Percentiles rank a stretch among this genome's conserved stretches.
These are phyloP conservation scores for Ophion costatus DNA, from an alignment of 2,888 invertebrate genomes.

Conservation along the genomic window DNA sequence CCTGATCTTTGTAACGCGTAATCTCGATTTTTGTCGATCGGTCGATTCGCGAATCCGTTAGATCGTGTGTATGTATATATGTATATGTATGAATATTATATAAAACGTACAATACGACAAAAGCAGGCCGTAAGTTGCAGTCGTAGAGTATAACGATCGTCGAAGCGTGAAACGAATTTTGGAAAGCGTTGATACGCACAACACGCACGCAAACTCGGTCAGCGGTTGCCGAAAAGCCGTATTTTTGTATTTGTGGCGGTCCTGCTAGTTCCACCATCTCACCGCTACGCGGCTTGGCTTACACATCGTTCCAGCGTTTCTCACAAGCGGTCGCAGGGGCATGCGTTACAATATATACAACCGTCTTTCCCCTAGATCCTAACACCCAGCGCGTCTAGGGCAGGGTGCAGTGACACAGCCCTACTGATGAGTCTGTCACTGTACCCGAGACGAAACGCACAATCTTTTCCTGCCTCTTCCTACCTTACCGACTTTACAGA, in stretches of 20 bases:
- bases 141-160: conserved; percentile 23
- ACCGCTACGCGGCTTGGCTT: no score
- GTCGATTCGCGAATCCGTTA: conserved; percentile 35
- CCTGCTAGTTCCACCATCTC: no score
- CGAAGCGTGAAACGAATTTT: conserved; percentile 27
- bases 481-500: no score
- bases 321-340: no score
- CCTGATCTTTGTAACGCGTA: conserved; percentile 9
- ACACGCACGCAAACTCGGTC: conserved; percentile 1
- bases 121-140: conserved; percentile 33
- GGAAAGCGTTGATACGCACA: background rate
- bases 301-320: no score
- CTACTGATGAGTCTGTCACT: no score
- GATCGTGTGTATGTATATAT: conserved; percentile 35
- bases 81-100: conserved; percentile 17
- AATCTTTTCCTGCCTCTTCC: no score
- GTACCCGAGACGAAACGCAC: no score
- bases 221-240: conserved; percentile 18
- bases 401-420: no score
- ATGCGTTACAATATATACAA: no score
- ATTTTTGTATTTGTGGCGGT: conserved; percentile 59
- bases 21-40: conserved; percentile 29
- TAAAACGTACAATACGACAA: conserved; percentile 18
- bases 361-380: no score
- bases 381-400: no score